Percentiles rank a stretch among this genome's conserved stretches.
phyloP scores from a whole-genome alignment of 2,113 vertebrate species.

The Mystacornis crossleyi region DNA sequence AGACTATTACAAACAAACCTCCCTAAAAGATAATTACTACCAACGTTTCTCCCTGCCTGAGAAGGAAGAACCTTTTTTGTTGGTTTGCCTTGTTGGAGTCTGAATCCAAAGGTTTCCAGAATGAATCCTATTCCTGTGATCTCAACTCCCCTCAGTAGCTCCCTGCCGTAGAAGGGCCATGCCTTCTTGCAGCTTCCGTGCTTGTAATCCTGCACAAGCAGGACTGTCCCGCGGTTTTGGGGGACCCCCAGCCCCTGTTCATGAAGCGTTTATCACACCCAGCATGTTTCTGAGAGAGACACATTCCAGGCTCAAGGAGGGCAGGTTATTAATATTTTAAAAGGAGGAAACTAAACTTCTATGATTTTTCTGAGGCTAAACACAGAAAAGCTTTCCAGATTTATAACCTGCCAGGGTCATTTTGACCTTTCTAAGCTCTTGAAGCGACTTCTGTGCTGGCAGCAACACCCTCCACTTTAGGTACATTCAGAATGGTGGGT shows the following conservation, averaged over 20 bases:
- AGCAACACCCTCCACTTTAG: neutral
- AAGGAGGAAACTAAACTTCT: neutral
- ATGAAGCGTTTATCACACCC: accelerated
- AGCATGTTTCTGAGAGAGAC: neutral
- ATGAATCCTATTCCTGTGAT: neutral
- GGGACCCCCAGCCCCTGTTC: accelerated
- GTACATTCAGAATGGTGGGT: accelerated
- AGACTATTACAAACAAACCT: neutral
- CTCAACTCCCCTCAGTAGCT: neutral
- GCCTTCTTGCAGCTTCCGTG: neutral
- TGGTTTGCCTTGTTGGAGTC: neutral
- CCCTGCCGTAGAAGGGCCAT: neutral
- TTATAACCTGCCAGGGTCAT: neutral
- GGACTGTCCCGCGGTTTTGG: accelerated
- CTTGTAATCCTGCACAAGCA: neutral
- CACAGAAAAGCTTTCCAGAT: neutral
- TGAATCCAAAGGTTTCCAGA: neutral
- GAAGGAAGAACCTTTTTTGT: neutral
- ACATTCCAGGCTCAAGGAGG: neutral
- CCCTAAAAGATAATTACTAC: neutral
- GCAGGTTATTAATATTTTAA: neutral
- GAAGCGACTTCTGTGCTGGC: neutral
- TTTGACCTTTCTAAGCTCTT: neutral
- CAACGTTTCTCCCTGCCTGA: neutral
- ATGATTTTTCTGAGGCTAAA: neutral